Percentiles rank a stretch among this genome's conserved stretches.
Conservation (phyloP, 1,140 invertebrate species). For the Plectrocnemia conspersa region DNA sequence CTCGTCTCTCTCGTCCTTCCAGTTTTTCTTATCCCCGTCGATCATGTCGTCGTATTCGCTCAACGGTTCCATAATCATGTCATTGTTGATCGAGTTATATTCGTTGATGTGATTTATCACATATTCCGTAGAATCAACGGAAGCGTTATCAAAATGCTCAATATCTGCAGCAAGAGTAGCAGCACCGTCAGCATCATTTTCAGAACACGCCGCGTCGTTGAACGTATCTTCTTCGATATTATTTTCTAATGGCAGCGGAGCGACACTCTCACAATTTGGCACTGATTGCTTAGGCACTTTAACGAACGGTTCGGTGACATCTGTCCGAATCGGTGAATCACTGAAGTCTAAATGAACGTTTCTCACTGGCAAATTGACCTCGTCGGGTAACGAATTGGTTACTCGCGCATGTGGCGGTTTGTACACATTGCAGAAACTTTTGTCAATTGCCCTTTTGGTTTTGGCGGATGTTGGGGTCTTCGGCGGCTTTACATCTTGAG, state of each 20-base stretch:
- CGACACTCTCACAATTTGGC: slow-evolving; percentile 10
- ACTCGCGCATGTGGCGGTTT: slow-evolving; percentile 42
- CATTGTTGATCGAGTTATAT: neutral
- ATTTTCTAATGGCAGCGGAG: slow-evolving; percentile 6
- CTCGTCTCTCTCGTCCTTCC: slow-evolving; percentile 47
- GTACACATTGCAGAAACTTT: slow-evolving; percentile 50
- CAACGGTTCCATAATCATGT: slow-evolving; percentile 3
- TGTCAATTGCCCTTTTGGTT: slow-evolving; percentile 40
- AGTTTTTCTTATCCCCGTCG: slow-evolving; percentile 8
- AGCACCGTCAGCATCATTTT: slow-evolving; percentile 31
- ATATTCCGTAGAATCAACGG: slow-evolving; percentile 32
- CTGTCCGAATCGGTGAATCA: slow-evolving; percentile 7
- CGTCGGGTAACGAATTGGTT: slow-evolving; percentile 37
- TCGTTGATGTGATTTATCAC: neutral
- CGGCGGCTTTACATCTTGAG: slow-evolving; percentile 31
- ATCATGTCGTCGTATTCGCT: neutral
- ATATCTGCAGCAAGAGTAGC: slow-evolving; percentile 28
- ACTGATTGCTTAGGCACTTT: slow-evolving; percentile 13
- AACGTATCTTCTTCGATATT: neutral
- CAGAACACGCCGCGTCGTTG: neutral
- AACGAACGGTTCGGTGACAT: slow-evolving; percentile 13
- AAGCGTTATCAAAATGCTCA: slow-evolving; percentile 29
- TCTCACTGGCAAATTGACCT: neutral
- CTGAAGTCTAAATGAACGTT: slow-evolving; percentile 1
- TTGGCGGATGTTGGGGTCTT: slow-evolving; percentile 9